Evolutionary conservation across 2,113 vertebrate genomes (phyloP).

Genomic region (Python bivittatus): DNA sequence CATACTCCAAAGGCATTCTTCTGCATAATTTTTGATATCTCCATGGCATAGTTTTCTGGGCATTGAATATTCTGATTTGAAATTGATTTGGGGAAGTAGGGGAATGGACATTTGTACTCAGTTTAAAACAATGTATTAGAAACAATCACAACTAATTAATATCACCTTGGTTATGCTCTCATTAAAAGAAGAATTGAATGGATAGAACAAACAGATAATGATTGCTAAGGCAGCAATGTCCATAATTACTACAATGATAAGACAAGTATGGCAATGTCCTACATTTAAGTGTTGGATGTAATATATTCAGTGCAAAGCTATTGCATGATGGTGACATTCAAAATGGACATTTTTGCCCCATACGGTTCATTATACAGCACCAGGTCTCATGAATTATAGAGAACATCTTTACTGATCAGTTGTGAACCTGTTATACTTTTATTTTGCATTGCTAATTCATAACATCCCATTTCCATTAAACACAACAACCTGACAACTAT

Average conservation of each 20-base stretch:
- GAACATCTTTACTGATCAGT: neutral
- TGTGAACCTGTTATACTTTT: neutral
- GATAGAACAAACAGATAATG: neutral
- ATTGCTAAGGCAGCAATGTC: neutral
- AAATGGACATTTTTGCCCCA: neutral
- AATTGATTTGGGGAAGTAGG: no score
- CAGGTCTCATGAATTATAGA: neutral
- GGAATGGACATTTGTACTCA: no score
- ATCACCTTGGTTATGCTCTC: no score
- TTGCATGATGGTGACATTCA: neutral
- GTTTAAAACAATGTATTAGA: neutral
- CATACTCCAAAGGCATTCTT: no score
- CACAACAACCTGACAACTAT: neutral
- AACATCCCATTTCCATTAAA: neutral
- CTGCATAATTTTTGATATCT: no score
- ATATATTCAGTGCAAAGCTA: neutral
- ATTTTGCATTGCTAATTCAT: neutral
- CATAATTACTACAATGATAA: neutral
- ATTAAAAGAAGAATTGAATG: neutral
- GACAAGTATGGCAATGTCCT: neutral
- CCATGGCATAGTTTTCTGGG: no score
- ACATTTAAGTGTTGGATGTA: neutral
- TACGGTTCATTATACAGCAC: neutral
- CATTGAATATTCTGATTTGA: no score
- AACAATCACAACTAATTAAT: neutral